Conservation (phyloP, 2,888 invertebrate species). For the Eucera pruinosa region DNA sequence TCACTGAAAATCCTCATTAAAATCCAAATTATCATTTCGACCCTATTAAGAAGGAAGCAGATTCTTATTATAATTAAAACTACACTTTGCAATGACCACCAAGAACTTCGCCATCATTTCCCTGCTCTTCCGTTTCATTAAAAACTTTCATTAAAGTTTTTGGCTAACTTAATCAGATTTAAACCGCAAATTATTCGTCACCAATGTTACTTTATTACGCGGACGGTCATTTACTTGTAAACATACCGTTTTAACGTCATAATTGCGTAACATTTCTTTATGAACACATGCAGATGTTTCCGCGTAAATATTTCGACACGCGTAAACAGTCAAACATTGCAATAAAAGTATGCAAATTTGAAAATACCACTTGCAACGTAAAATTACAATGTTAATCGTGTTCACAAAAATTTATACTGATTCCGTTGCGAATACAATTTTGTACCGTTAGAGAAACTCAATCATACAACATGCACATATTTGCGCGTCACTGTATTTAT, state of each 20-base stretch:
- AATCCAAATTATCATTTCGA: slow-evolving; percentile 19
- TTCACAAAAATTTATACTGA: too few relatives aligned
- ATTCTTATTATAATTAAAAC: slow-evolving; percentile 43
- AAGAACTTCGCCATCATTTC: slow-evolving; percentile 4
- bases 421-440: too few relatives aligned
- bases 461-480: too few relatives aligned
- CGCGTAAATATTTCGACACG: too few relatives aligned
- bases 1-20: slow-evolving; percentile 49
- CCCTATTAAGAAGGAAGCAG: slow-evolving; percentile 8
- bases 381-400: not conserved
- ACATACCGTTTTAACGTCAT: not conserved
- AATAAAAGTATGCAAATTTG: not conserved
- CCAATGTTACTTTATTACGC: slow-evolving; percentile 3
- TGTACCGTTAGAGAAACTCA: too few relatives aligned
- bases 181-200: slow-evolving; percentile 1
- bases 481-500: too few relatives aligned
- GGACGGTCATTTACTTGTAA: not conserved
- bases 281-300: not conserved
- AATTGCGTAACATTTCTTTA: not conserved
- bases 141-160: slow-evolving; percentile 40
- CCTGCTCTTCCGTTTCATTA: slow-evolving; percentile 38
- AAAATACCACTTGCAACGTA: not conserved
- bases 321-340: not conserved
- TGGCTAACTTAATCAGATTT: slow-evolving; percentile 3
- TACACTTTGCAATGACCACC: not conserved